A percentile compares a stretch with the other conserved stretches of the same genome.
Evolutionary conservation across 2,113 vertebrate genomes (phyloP).

Genomic region (Poeciliopsis prolifica): DNA sequence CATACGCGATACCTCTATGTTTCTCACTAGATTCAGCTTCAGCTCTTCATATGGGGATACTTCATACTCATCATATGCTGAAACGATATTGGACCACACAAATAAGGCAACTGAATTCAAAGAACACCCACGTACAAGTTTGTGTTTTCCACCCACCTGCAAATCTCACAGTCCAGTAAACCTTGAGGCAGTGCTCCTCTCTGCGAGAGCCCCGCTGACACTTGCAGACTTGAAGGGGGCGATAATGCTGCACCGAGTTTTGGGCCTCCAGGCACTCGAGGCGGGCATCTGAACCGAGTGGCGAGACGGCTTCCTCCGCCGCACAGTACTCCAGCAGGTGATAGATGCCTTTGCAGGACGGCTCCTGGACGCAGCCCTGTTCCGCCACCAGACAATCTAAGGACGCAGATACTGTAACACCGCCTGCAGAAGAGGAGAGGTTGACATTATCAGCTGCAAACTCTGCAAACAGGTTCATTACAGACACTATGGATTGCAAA

Average conservation of each 20-base stretch:
- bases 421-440: slow-evolving; percentile 56
- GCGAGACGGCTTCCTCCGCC: slow-evolving; percentile 70
- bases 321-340: slow-evolving; percentile 83
- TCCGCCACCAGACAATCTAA: slow-evolving; percentile 85
- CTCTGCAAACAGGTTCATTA: slow-evolving; percentile 13
- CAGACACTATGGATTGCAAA: neutral
- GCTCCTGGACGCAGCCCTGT: slow-evolving; percentile 81
- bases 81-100: slow-evolving; percentile 15
- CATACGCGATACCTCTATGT: slow-evolving; percentile 84
- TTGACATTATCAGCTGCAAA: neutral
- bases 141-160: slow-evolving; percentile 75
- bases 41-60: slow-evolving; percentile 88
- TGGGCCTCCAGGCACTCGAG: slow-evolving; percentile 84
- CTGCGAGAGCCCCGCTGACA: slow-evolving; percentile 88
- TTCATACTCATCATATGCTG: slow-evolving; percentile 87
- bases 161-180: slow-evolving; percentile 89
- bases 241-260: slow-evolving; percentile 78
- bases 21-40: slow-evolving; percentile 81
- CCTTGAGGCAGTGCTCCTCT: slow-evolving; percentile 86
- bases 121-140: neutral
- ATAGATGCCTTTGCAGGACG: slow-evolving; percentile 82
- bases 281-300: slow-evolving; percentile 66
- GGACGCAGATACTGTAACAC: slow-evolving; percentile 55
- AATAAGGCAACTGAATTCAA: neutral
- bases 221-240: slow-evolving; percentile 85